Conservation (phyloP, 2,797 vertebrate genomes). For the Notamacropus eugenii region DNA sequence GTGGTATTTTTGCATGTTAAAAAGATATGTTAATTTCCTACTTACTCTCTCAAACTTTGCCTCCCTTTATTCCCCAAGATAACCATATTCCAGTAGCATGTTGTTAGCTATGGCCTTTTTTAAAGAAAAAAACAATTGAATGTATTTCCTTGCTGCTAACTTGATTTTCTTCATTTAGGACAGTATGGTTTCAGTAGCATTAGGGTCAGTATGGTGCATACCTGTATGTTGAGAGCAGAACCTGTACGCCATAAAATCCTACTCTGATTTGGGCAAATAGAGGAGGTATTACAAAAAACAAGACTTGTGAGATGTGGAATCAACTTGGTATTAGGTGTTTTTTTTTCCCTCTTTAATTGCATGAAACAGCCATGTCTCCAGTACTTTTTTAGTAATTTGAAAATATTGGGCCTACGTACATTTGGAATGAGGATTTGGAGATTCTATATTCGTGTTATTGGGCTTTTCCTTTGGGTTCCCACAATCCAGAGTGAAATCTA, state of each 20-base stretch:
- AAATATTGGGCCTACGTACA: not conserved
- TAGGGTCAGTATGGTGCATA: not conserved
- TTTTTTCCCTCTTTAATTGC: not conserved
- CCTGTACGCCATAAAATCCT: not conserved
- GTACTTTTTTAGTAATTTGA: not conserved
- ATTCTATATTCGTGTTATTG: not conserved
- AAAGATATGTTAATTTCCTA: conserved; percentile 9
- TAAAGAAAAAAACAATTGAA: not conserved
- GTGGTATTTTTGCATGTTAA: conserved; percentile 17
- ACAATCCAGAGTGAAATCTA: conserved; percentile 29
- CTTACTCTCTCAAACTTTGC: conserved; percentile 21
- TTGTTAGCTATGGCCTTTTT: not conserved
- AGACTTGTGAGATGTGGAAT: not conserved
- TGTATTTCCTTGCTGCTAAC: not conserved
- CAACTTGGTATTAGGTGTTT: not conserved
- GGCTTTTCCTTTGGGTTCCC: conserved; percentile 10
- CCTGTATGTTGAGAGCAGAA: conserved; percentile 45
- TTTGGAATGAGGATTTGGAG: not conserved
- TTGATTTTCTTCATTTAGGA: conserved; percentile 19
- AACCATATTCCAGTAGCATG: not conserved
- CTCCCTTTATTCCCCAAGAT: not conserved
- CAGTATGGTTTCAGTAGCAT: conserved; percentile 10
- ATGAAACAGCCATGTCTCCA: not conserved
- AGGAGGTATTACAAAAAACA: conserved; percentile 11
- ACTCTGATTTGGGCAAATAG: conserved; percentile 17